These are phyloP conservation scores for Carcina quercana DNA, from an alignment of 2,888 invertebrate genomes.

Conservation along the genomic window DNA sequence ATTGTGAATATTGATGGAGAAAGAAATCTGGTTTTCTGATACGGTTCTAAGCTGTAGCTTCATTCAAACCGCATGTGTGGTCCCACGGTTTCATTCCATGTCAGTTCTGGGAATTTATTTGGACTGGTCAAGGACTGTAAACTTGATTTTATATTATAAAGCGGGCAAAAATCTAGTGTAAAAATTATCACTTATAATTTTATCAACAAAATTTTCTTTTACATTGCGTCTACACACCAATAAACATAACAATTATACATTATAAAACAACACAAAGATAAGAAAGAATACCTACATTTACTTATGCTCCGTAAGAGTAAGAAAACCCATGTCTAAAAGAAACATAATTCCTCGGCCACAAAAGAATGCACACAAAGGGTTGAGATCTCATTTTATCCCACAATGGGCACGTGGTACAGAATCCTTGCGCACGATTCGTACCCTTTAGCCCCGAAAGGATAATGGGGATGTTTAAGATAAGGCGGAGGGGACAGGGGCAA, in stretches of 20 bases:
- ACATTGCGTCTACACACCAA: too few species aligned
- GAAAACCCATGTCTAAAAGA: too few species aligned
- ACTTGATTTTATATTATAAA: constrained; percentile 40
- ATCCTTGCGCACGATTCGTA: constrained; percentile 65
- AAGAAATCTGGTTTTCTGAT: constrained; percentile 67
- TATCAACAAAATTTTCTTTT: too few species aligned
- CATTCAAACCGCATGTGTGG: constrained; percentile 54
- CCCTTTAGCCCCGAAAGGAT: constrained; percentile 56
- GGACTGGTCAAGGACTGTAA: constrained; percentile 21
- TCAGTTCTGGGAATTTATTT: constrained; percentile 42
- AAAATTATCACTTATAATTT: too few species aligned
- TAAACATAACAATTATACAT: too few species aligned
- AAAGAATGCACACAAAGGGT: constrained; percentile 36
- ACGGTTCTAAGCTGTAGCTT: constrained; percentile 39
- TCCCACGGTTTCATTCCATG: constrained; percentile 60
- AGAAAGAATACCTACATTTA: too few species aligned
- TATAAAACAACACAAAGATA: too few species aligned
- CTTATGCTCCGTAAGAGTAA: too few species aligned
- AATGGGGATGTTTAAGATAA: constrained; percentile 54
- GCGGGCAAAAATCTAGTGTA: too few species aligned
- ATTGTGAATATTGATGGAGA: constrained; percentile 75
- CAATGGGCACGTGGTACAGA: constrained; percentile 66
- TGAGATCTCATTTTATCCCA: constrained; percentile 46
- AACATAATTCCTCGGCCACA: too few species aligned
- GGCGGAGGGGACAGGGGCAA: constrained; percentile 41